Base-by-base conservation (phyloP, 2,113 vertebrate genomes). In the Phyllopteryx taeniolatus region DNA sequence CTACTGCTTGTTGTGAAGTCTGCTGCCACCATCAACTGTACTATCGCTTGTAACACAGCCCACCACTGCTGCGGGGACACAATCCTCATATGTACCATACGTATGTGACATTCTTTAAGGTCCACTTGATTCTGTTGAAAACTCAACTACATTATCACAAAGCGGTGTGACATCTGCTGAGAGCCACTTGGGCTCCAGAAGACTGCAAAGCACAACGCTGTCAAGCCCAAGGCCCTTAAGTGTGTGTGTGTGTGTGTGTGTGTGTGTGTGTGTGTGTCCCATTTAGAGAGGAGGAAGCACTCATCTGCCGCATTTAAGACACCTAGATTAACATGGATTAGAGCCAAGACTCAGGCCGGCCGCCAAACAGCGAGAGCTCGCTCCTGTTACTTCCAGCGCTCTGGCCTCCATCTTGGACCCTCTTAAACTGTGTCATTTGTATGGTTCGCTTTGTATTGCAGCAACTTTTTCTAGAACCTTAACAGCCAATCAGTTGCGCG, bases 291-390 rank as follows among this genome's bases (percentile, higher is more conserved):
- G 77, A 74, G 68, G 77, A 80, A 74, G 64, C 74, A 78, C 78
- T 89, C 85, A 83, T 86, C 85, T 88, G 70, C 75, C 79, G 82
- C 88, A 85, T 87, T 88, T 90, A 90, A 90, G 85, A 87, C 88
- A 89, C 86, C 80, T 86, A 90, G 90, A 92, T 91, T 91, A 91
- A 89, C 85, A 78, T 89, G 90, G 91, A 90, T 89, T 90, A 92
- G 79, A 65, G 83, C 85, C 89, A 92, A 86, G 80, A 81, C 79
- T 80, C 83, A 79, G 84, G 85, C 86, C 77, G 63, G 54, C 56
- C 53, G 78, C 90, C 80, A 88, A 89, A 75, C 75, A 75, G 64
- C 68, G 74, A 85, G 82, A 87, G 85, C 81, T 73, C 80, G 85
- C 81, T 73, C 80, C 68, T 77, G 79, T 79, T 73, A 57, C 79